Evolutionary conservation across 2,797 vertebrate genomes (phyloP), one percentile per base, ranked within the genome.

Genomic region (Chelon labrosus): DNA sequence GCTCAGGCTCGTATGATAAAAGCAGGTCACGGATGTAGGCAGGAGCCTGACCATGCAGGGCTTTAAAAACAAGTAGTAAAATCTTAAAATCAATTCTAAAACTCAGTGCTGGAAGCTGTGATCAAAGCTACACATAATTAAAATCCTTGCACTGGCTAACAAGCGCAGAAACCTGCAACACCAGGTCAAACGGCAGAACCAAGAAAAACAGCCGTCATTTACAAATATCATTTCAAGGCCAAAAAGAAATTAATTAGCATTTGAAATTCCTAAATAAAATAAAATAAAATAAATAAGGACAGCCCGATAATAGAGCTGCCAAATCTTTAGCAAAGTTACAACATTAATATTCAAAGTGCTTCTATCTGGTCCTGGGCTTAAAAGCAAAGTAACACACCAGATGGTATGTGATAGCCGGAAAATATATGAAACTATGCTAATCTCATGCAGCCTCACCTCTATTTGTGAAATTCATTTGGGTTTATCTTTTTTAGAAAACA

Each of bases 341-440:
- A 57, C 54, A 70, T 87, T 65, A 76, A 63, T 57, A 69, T 79
- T 70, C 55, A 70, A 73, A 81, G 46, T 27, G 58, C 39, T 57
- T 79, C 59, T 42, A 56, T 59, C 53, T 73, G 58, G 42, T 56
- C 61, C 56, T 52, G 35, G 39, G 64, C 54, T 84, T 81, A 74
- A 57, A 69, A 85, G 75, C 72, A 70, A 75, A 75, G 51, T 60
- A 79, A 78, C 58, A 22, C 73, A 76, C 35, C 85, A 90, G 88
- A 87, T 89, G 85, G 79, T 73, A 41, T 1, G 52, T 62, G 50
- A 75, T 63, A 7, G 8, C 46, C 3, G 10, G 47, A 77, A 86
- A 90, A 80, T 70, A 66, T 49, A 80, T 83, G 51, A 66, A 80
- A 77, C 42, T 63, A 72, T 76, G 65, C 62, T 76, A 62, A 79